Percentiles rank a stretch among this genome's conserved stretches.
These are phyloP conservation scores for Chrysina gloriosa DNA, from an alignment of 2,888 invertebrate genomes.

Conservation along the genomic window DNA sequence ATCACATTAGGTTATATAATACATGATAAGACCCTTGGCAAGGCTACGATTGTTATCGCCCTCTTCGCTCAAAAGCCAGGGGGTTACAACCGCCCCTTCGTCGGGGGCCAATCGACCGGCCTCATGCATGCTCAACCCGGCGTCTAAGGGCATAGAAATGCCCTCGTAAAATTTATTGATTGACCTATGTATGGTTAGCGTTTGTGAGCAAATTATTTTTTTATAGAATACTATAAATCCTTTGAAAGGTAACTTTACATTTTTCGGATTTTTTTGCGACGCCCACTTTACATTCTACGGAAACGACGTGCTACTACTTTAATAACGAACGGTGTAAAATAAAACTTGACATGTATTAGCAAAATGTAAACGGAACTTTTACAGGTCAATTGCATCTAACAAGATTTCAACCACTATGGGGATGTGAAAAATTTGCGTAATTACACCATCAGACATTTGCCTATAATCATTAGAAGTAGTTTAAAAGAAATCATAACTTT, in stretches of 20 bases:
- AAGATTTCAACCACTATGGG: too few relatives aligned
- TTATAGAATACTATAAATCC: constrained; percentile 39
- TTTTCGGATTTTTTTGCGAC: constrained; percentile 12
- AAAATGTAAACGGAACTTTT: too few relatives aligned
- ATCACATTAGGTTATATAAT: constrained; percentile 60
- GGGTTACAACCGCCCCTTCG: constrained; percentile 48
- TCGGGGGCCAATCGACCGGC: constrained; percentile 57
- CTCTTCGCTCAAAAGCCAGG: constrained; percentile 59
- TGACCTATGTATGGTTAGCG: constrained; percentile 58
- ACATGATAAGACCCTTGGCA: constrained; percentile 59
- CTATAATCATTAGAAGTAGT: too few relatives aligned
- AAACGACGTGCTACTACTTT: too few relatives aligned
- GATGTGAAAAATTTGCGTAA: too few relatives aligned
- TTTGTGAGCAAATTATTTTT: constrained; percentile 53
- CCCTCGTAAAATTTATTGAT: constrained; percentile 62
- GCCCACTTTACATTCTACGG: not conserved
- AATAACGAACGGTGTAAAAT: not conserved
- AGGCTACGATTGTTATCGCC: constrained; percentile 60
- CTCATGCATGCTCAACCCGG: constrained; percentile 57
- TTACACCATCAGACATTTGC: too few relatives aligned
- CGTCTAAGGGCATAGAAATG: constrained; percentile 60
- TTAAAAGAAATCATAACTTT: too few relatives aligned
- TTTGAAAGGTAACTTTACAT: constrained; percentile 27
- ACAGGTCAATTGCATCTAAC: too few relatives aligned
- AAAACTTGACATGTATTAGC: not conserved